Base-by-base conservation (phyloP, 2,888 invertebrate species). In the Sminthurinus aureus region DNA sequence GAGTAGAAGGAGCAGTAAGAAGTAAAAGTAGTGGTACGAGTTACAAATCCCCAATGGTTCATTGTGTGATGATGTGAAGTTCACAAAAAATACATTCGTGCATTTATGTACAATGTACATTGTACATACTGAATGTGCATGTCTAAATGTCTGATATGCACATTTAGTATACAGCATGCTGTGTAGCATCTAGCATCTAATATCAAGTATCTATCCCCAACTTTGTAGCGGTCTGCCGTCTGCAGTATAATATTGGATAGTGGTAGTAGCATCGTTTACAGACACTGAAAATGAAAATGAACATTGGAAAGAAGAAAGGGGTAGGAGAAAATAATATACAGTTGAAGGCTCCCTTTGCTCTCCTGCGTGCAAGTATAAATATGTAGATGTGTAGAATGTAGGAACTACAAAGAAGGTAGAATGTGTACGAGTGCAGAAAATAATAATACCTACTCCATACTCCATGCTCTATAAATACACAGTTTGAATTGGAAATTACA, bases 401-500 rank as follows among this genome's bases (percentile, higher is more conserved):
- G 13, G 2, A 9, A 0, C 18, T 11, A 58, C 2, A 58, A 6
- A 58, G 58, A 38, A 38, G 58, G 58, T 58, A 13, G 15, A 15
- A 58, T 18, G 58, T 2, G 58, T 9, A 38, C 38, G 38, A 38
- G 58, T 58, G 58, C 15, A 58, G 58, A 58, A 18, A 58, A 58
- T 58, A 38, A 38, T 38, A 38, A 38, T 38, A 38, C 38, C 38
- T 38, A 38, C 38, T 38, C 38, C 38, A 38, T 4, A 38, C 38
- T 58, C 15, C 58, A 58, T 58, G 9, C 4, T 15, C 15, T 9
- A 58, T 58, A 58, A 3, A 58, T 18, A 18, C 18, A 71, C 71
- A 22, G 71, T 71, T 71, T 20, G 71, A 71, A 71, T 71, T 71
- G 71, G 71, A 71, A 71, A 71, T 71, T 71, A 71, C 71, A 75